phyloP scores from a whole-genome alignment of 1,140 invertebrate species.

The Bombus superbus region DNA sequence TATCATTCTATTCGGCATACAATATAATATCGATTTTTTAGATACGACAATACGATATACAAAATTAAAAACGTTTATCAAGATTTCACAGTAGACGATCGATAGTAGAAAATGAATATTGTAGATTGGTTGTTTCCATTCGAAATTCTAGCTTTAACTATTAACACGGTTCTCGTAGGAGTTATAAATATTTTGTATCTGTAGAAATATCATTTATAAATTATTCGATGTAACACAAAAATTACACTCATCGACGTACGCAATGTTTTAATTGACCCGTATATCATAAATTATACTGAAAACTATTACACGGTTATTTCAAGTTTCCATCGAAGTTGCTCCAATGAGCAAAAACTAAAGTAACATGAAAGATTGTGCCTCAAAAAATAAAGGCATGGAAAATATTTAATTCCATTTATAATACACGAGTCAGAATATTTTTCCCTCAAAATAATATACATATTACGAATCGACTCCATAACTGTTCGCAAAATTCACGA shows the following conservation, averaged over 20 bases:
- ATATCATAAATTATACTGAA: slow-evolving; percentile 25
- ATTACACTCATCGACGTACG: slow-evolving; percentile 40
- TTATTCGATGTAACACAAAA: slow-evolving; percentile 54
- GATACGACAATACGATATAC: slow-evolving; percentile 26
- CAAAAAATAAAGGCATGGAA: not conserved
- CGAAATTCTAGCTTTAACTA: slow-evolving; percentile 48
- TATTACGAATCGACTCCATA: slow-evolving; percentile 50
- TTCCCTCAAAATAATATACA: slow-evolving; percentile 32
- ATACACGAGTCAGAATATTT: slow-evolving; percentile 31
- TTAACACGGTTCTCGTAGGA: slow-evolving; percentile 40
- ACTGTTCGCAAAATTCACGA: slow-evolving; percentile 45
- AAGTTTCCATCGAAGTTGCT: not conserved
- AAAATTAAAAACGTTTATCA: slow-evolving; percentile 39
- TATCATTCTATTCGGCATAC: not conserved
- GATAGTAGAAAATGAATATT: slow-evolving; percentile 19
- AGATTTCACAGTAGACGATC: not conserved
- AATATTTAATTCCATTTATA: slow-evolving; percentile 3
- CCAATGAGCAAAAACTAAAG: slow-evolving; percentile 4
- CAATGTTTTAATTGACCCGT: slow-evolving; percentile 8
- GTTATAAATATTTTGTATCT: slow-evolving; percentile 54
- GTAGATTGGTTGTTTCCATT: slow-evolving; percentile 23
- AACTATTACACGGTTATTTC: not conserved
- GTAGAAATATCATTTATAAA: slow-evolving; percentile 54
- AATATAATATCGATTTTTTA: slow-evolving; percentile 2
- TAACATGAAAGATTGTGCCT: not conserved